phyloP scores from a whole-genome alignment of 2,797 vertebrate genomes.

The Pristis pectinata region DNA sequence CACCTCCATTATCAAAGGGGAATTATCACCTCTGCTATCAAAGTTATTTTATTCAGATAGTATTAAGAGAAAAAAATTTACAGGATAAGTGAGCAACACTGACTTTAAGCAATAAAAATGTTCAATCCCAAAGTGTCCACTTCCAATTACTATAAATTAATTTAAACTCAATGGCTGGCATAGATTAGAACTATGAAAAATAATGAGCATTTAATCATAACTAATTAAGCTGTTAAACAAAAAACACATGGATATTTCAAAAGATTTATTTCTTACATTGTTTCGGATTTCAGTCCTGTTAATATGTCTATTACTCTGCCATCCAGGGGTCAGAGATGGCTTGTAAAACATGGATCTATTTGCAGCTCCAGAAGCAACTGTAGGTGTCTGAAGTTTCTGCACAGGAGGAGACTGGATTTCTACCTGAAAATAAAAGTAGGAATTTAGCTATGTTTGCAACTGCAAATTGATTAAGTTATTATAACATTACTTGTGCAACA shows the following conservation, averaged over 20 bases:
- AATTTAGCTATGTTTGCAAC: background rate
- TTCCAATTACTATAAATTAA: background rate
- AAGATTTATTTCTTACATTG: constrained; percentile 60
- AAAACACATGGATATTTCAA: background rate
- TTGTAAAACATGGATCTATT: constrained; percentile 78
- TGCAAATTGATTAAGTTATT: background rate
- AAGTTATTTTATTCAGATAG: background rate
- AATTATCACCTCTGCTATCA: no score
- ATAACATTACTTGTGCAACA: background rate
- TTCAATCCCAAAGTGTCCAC: background rate
- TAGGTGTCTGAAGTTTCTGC: constrained; percentile 78
- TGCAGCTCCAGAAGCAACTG: constrained; percentile 59
- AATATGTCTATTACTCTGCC: constrained; percentile 58
- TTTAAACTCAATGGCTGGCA: background rate
- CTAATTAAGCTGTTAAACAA: background rate
- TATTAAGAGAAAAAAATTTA: background rate
- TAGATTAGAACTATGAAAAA: background rate
- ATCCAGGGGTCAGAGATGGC: constrained; percentile 75
- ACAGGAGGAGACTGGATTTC: constrained; percentile 74
- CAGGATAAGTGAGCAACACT: background rate
- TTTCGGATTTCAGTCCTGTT: constrained; percentile 66
- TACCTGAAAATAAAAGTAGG: constrained; percentile 59
- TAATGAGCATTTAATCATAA: background rate
- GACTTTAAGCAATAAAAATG: background rate
- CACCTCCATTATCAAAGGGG: background rate